Conservation (phyloP, 2,113 vertebrate genomes). For the Ivindomyrus marchei region DNA sequence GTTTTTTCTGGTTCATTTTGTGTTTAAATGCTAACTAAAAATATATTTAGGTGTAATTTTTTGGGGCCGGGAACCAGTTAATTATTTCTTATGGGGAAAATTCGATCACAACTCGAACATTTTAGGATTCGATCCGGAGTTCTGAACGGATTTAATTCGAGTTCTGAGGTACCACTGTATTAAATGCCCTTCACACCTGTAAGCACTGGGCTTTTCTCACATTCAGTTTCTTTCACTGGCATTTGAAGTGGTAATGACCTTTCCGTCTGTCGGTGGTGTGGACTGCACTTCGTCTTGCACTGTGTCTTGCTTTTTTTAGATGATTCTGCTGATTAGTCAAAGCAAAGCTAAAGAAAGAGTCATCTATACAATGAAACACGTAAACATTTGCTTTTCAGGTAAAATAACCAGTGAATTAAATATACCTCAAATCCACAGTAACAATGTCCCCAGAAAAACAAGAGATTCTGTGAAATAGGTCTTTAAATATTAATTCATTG, state of each 20-base stretch:
- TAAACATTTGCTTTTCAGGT: conserved; percentile 22
- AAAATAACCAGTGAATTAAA: conserved; percentile 39
- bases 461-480: conserved; percentile 49
- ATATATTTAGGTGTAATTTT: no score
- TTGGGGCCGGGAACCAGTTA: no score
- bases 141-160: no score
- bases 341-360: background rate
- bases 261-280: background rate
- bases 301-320: background rate
- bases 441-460: conserved; percentile 39
- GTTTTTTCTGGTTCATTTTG: no score
- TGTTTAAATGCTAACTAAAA: no score
- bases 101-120: no score
- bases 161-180: background rate
- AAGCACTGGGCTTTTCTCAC: background rate
- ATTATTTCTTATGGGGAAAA: no score
- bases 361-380: conserved; percentile 10
- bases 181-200: background rate
- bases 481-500: conserved; percentile 57
- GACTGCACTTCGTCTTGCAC: background rate
- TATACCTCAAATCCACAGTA: conserved; percentile 38
- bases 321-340: background rate
- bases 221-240: background rate
- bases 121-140: no score
- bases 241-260: background rate